These are phyloP conservation scores for Cottoperca gobio DNA, from an alignment of 2,797 vertebrate genomes.

Conservation along the genomic window DNA sequence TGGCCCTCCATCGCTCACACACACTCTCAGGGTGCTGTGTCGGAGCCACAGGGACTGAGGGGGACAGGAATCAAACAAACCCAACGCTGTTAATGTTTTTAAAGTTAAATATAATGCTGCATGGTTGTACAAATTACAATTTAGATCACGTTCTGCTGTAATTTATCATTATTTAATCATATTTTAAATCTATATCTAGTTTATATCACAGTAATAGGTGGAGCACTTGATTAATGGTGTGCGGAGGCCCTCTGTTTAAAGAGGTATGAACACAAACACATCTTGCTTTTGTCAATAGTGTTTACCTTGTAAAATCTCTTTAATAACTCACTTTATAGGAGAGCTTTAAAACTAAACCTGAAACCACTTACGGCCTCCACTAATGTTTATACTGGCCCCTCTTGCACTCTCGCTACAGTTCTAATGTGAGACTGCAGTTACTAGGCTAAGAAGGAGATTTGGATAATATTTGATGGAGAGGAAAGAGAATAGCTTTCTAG, in stretches of 20 bases:
- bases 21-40: conserved; percentile 79
- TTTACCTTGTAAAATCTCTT: conserved; percentile 61
- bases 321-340: conserved; percentile 63
- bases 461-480: conserved; percentile 14
- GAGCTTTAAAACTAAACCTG: conserved; percentile 59
- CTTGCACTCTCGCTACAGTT: conserved; percentile 1
- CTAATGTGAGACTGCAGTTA: conserved; percentile 11
- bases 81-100: background rate
- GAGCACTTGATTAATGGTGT: conserved; percentile 31
- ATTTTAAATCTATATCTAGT: conserved; percentile 16
- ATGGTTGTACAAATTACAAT: background rate
- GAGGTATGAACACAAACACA: conserved; percentile 33
- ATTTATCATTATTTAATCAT: background rate
- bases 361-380: conserved; percentile 63
- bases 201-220: conserved; percentile 4
- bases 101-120: background rate
- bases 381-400: conserved; percentile 58
- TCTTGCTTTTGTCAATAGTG: conserved; percentile 56
- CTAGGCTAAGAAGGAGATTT: conserved; percentile 3
- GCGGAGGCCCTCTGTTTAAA: conserved; percentile 47
- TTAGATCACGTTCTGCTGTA: background rate
- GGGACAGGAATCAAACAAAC: conserved; percentile 16
- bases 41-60: conserved; percentile 44
- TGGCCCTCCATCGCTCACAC: conserved; percentile 86
- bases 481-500: background rate